A percentile compares a stretch with the other conserved stretches of the same genome.
Evolutionary conservation across 2,888 invertebrate genomes (phyloP).

Genomic region (Danaus chrysippus): DNA sequence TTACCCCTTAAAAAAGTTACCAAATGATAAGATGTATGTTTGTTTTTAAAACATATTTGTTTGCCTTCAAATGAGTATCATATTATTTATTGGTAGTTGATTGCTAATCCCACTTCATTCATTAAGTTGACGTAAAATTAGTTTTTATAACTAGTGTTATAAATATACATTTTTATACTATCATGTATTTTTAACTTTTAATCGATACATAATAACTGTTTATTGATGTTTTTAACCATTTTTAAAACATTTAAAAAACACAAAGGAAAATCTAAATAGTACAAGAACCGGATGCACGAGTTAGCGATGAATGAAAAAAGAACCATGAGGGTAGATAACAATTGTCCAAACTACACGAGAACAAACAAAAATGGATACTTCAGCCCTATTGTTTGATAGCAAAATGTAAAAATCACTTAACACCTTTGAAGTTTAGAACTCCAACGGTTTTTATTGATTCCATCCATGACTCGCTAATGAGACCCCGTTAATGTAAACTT

Average conservation of each 20-base stretch:
- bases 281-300: conserved; percentile 13
- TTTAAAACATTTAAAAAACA: background rate
- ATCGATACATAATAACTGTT: background rate
- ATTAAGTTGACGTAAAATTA: too few species aligned
- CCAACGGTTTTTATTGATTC: conserved; percentile 19
- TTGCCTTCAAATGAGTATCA: too few species aligned
- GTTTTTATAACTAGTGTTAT: too few species aligned
- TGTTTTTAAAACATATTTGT: too few species aligned
- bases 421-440: conserved; percentile 36
- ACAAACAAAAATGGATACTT: conserved; percentile 39
- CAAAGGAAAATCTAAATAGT: background rate
- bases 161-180: too few species aligned
- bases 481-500: conserved; percentile 58
- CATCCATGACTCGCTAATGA: conserved; percentile 47
- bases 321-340: conserved; percentile 23
- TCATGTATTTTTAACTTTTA: too few species aligned
- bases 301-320: conserved; percentile 11
- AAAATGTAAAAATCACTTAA: conserved; percentile 44
- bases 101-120: too few species aligned
- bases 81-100: too few species aligned
- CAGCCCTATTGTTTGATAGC: conserved; percentile 41
- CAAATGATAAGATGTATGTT: too few species aligned
- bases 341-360: conserved; percentile 34
- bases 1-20: too few species aligned
- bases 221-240: background rate